Conservation (phyloP, 2,888 invertebrate genomes). For the Zygogramma bicolorata region DNA sequence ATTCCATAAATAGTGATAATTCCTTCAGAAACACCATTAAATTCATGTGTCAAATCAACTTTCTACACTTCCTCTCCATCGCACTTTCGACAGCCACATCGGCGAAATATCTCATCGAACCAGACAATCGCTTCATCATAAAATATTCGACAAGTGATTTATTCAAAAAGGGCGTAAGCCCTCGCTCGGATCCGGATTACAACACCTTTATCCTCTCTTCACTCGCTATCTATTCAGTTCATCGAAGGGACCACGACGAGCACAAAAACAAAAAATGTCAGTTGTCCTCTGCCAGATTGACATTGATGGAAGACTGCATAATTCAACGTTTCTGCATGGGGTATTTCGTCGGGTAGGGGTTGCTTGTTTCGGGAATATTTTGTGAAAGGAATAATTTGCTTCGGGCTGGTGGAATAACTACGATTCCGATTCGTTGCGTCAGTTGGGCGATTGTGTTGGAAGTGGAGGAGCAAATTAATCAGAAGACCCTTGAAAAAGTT, state of each 20-base stretch:
- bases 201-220: conserved; percentile 25
- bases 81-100: background rate
- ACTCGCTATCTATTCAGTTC: conserved; percentile 21
- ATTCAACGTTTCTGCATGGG: conserved; percentile 35
- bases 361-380: background rate
- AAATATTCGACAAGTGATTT: conserved; percentile 28
- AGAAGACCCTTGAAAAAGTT: no score
- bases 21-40: no score
- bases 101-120: background rate
- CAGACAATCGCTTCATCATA: background rate
- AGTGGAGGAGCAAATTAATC: background rate
- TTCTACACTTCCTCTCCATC: background rate
- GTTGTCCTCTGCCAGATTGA: conserved; percentile 31
- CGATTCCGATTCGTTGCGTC: background rate
- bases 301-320: conserved; percentile 42
- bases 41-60: no score
- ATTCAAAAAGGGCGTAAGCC: conserved; percentile 34
- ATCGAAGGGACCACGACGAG: background rate
- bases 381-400: background rate
- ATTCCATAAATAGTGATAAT: no score
- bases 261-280: conserved; percentile 33
- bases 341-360: conserved; percentile 11
- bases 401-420: background rate
- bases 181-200: conserved; percentile 35
- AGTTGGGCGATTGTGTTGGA: background rate